Base-by-base conservation (phyloP, 2,888 invertebrate species). In the Drepana falcataria region DNA sequence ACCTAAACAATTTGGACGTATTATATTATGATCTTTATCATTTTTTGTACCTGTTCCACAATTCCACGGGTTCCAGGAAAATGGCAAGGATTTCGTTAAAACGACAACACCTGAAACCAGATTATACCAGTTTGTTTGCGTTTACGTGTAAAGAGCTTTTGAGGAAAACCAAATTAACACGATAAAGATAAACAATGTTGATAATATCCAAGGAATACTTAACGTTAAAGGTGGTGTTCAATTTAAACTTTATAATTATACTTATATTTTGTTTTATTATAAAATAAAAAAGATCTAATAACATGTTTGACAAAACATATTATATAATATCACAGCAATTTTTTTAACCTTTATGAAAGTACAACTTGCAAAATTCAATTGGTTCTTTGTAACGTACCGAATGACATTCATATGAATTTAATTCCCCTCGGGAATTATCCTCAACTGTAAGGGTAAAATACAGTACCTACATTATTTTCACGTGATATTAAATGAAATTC, bases 1-100 rank as follows among this genome's bases (percentile, higher is more conserved):
- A 71, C 57, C 55, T 64, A 64, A 75, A 77, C 69, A 74, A 71
- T 69, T 72, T 64, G 55, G 58, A 65, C 55, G 52, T 53, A 55
- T 53, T 59, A 21, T 21, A 59, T 64, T 55, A 56, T 55, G 55
- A 60, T 56, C 51, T 54, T 52, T 56, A 48, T 57, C 48, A 48
- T 55, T 56, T 55, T 41, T 51, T 21, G 40, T 40, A 7, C 49
- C 33, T 51, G 40, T 34, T 34, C 4, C 35, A 35, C 33, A 49
- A 4, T 44, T 9, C 9, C 37, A 35, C 37, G 35, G 35, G n/a
- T 49, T 35, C 35, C 2, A n/a, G 3, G 35, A 49, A 37, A 21
- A 6, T 21, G 3, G 21, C 6, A 44, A 9, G 44, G 9, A 44
- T 44, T 44, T 9, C 9, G 7, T 7, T 9, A 9, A 44, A 44